Percentiles rank a stretch among this genome's conserved stretches.
Conservation (phyloP, 64 coral and sea anemone species). For the Exaiptasia diaphana region DNA sequence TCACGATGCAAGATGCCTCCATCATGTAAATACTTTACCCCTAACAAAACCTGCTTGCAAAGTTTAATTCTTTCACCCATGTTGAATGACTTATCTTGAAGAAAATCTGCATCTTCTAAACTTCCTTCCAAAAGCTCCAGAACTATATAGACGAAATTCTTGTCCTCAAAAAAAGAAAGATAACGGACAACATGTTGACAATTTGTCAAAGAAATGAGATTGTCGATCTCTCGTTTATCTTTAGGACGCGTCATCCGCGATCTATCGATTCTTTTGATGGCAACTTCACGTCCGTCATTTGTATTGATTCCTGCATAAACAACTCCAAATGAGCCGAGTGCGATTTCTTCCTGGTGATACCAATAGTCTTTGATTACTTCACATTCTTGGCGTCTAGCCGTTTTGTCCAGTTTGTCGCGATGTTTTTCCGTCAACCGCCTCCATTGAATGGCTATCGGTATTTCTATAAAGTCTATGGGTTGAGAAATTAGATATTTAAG, state of each 20-base stretch:
- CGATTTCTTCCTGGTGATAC: neutral
- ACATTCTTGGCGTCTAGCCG: neutral
- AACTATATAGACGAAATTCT: slow-evolving; percentile 33
- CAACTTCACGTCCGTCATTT: slow-evolving; percentile 15
- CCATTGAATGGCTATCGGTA: neutral
- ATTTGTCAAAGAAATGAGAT: neutral
- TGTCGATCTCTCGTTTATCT: slow-evolving; percentile 5
- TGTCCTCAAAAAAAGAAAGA: neutral
- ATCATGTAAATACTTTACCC: slow-evolving; percentile 33
- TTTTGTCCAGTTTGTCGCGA: neutral
- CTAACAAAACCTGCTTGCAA: slow-evolving; percentile 58
- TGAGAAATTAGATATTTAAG: neutral
- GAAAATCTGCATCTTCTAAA: neutral
- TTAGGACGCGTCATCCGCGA: neutral
- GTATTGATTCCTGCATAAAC: slow-evolving; percentile 6
- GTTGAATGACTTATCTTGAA: neutral
- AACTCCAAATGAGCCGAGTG: neutral
- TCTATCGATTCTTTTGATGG: slow-evolving; percentile 1
- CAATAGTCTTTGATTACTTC: neutral
- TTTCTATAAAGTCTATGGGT: neutral
- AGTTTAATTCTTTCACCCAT: neutral
- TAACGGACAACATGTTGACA: slow-evolving; percentile 57
- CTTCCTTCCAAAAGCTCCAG: slow-evolving; percentile 76
- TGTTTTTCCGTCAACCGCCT: neutral
- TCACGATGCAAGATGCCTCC: slow-evolving; percentile 51